These are phyloP conservation scores for Lethenteron camtschaticum DNA, from an alignment of 2,113 vertebrate species.

Conservation along the genomic window DNA sequence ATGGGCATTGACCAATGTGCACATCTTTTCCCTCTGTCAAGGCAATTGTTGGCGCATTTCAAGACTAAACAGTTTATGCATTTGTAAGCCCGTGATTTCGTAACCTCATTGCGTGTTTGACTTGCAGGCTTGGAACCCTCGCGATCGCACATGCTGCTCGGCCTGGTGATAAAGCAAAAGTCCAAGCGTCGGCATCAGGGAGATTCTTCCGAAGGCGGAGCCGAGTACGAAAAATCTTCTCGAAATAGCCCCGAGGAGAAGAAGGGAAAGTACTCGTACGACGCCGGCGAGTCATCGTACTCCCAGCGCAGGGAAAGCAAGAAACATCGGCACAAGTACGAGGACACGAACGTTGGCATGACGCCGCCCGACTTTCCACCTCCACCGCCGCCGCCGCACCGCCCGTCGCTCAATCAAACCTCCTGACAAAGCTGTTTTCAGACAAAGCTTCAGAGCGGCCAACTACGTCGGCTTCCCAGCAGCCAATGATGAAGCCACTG, in stretches of 20 bases:
- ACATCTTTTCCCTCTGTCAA: no score
- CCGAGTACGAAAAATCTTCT: not conserved
- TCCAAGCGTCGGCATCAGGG: not conserved
- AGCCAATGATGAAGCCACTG: conserved; percentile 3
- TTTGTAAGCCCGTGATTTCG: no score
- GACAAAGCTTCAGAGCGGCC: no score
- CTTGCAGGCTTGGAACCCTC: conserved; percentile 1
- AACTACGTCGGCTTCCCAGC: not conserved
- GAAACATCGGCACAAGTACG: not conserved
- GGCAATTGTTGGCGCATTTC: no score
- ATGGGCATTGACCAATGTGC: no score
- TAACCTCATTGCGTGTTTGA: not conserved
- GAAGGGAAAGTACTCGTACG: not conserved
- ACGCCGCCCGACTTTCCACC: not conserved
- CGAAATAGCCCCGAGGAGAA: conserved; percentile 3
- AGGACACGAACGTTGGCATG: not conserved
- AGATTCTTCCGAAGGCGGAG: not conserved
- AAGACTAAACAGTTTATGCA: no score
- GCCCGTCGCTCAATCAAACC: not conserved
- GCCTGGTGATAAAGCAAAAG: conserved; percentile 5
- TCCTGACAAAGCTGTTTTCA: no score
- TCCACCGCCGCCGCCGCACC: conserved; percentile 2
- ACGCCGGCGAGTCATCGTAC: not conserved
- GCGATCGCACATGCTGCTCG: not conserved
- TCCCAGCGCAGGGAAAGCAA: conserved; percentile 5